Evolutionary conservation across 1,140 invertebrate genomes (phyloP).

Genomic region (Diprion similis): DNA sequence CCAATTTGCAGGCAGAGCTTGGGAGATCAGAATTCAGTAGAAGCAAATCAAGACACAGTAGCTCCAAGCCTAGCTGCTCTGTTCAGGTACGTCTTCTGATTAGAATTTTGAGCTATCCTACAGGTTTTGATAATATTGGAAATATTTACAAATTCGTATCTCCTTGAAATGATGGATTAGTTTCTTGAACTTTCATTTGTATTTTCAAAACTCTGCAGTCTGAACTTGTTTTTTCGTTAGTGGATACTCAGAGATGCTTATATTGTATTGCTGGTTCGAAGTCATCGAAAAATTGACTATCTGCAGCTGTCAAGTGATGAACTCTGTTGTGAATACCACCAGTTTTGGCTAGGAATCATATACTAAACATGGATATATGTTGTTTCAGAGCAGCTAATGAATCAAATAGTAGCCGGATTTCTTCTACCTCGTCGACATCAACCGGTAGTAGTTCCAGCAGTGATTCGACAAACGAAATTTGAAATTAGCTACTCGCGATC

Average conservation of each 20-base stretch:
- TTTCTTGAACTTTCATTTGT: no score
- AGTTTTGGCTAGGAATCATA: neutral
- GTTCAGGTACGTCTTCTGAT: conserved; percentile 50
- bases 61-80: conserved; percentile 59
- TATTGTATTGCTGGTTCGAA: no score
- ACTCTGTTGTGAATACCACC: no score
- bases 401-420: conserved; percentile 49
- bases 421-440: conserved; percentile 48
- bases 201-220: no score
- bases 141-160: no score
- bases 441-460: conserved; percentile 46
- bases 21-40: conserved; percentile 61
- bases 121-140: no score
- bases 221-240: no score
- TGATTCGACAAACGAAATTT: conserved; percentile 49
- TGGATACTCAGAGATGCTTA: no score
- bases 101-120: no score
- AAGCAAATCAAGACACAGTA: conserved; percentile 56
- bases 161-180: no score
- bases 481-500: conserved; percentile 29
- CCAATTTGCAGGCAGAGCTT: conserved; percentile 91
- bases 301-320: no score
- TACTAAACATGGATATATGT: neutral
- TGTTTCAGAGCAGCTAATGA: conserved; percentile 49
- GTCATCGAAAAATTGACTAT: no score